Base-by-base conservation (phyloP, 64 coral and sea anemone species). In the Pocillopora damicornis region DNA sequence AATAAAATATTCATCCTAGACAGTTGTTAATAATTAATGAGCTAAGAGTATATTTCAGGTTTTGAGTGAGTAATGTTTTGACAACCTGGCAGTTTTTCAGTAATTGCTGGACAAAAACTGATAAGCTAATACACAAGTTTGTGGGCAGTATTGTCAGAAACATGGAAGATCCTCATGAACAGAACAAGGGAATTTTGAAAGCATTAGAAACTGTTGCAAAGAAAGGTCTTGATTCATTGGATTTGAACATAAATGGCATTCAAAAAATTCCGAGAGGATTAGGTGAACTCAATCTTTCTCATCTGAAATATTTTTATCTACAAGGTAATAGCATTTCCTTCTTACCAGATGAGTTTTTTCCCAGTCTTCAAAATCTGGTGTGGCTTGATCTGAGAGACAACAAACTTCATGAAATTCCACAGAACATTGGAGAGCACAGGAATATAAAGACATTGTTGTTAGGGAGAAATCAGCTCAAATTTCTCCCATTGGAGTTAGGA, bases 381-480 rank as follows among this genome's bases (percentile, higher is more conserved):
- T 95, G 93, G 93, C 78, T 95, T 15, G 93, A 95, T 89, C 86
- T 95, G 1, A 91, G 93, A 45, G 74, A 89, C 66, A 95, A 95
- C 60, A 78, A 73, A 87, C 74, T 95, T 26, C 13, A 76, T 36
- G 80, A 95, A 62, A 63, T 95, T 66, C 93, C 93, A 60, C 22
- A 23, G 65, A 73, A 64, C 37, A 23, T 95, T 68, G 89, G 79
- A 57, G 20, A 79, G 7, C 89, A 91, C 58, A 91, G 82, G 35
- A 87, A 89, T 25, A 30, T 91, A 15, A 88, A 82, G 59, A 95
- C 86, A 37, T 79, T 95, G 58, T 81, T 95, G 56, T 76, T 95
- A 38, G 89, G 87, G 35, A 81, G 79, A 76, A 95, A 95, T 66
- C 57, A 79, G 15, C 68, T 95, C 58, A 77, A 60, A 5, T 45